Evolutionary conservation across 2,113 vertebrate species (phyloP).

Genomic region (Tychaedon coryphoeus): DNA sequence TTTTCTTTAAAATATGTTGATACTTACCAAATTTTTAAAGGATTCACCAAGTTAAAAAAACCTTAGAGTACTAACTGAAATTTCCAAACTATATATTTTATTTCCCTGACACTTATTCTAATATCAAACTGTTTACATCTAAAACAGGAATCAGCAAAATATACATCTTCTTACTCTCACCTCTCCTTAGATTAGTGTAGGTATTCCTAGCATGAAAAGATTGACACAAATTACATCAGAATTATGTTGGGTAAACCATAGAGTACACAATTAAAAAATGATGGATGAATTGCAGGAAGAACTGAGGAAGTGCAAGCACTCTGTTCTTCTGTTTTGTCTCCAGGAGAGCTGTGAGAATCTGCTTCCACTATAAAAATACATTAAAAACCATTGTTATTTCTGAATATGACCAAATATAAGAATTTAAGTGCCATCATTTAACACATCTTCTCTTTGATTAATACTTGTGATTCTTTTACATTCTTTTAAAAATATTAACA

Average conservation of each 20-base stretch:
- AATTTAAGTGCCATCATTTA: background rate
- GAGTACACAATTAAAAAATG: conserved; percentile 73
- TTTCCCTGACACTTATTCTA: background rate
- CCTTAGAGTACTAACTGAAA: background rate
- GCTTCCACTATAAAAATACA: conserved; percentile 35
- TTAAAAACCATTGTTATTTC: background rate
- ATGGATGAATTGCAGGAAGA: background rate
- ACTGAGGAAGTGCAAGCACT: background rate
- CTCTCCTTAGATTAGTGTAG: background rate
- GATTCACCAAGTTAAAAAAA: background rate
- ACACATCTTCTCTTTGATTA: background rate
- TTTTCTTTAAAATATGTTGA: background rate
- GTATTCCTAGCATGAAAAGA: background rate
- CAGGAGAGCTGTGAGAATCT: background rate
- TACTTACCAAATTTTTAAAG: background rate
- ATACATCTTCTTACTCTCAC: background rate
- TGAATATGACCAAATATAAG: background rate
- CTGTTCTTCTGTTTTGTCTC: background rate
- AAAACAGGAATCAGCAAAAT: background rate
- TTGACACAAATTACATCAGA: background rate
- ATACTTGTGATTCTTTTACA: background rate
- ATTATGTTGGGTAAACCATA: conserved; percentile 80
- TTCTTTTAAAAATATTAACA: background rate
- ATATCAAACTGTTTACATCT: background rate
- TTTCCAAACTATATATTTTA: background rate